Evolutionary conservation across 2,888 invertebrate species (phyloP).

Genomic region (Leucoptera coffeella): DNA sequence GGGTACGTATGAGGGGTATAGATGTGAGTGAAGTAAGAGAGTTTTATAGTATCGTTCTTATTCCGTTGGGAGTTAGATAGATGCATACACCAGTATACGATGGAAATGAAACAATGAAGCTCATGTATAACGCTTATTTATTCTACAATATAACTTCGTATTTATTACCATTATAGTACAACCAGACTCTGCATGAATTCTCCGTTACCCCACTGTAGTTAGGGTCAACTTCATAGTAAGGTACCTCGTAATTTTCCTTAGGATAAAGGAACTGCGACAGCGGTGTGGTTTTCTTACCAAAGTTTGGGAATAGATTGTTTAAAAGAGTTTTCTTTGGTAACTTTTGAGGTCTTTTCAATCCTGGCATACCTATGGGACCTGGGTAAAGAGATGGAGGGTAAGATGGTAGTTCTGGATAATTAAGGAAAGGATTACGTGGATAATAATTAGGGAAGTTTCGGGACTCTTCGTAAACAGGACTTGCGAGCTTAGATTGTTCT

Average conservation of each 20-base stretch:
- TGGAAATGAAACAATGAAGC: too few relatives aligned
- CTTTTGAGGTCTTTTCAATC: background rate
- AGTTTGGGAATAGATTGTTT: background rate
- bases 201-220: constrained; percentile 12
- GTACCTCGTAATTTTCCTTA: constrained; percentile 6
- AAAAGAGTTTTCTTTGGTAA: too few relatives aligned
- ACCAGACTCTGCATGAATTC: constrained; percentile 24
- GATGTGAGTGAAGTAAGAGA: too few relatives aligned
- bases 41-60: too few relatives aligned
- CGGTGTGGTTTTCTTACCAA: constrained; percentile 5
- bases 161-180: constrained; percentile 24
- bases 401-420: background rate
- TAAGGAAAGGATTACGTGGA: too few relatives aligned
- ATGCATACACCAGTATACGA: too few relatives aligned
- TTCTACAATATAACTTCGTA: constrained; percentile 25
- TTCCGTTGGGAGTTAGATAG: too few relatives aligned
- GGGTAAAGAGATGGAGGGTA: background rate
- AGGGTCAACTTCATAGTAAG: constrained; percentile 17
- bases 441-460: background rate
- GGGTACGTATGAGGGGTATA: too few relatives aligned
- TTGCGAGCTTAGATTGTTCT: background rate
- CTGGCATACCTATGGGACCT: background rate
- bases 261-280: background rate
- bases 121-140: too few relatives aligned
- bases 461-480: background rate